These are phyloP conservation scores for Bryconaethiops microstoma DNA, from an alignment of 2,797 vertebrate species.

Conservation along the genomic window DNA sequence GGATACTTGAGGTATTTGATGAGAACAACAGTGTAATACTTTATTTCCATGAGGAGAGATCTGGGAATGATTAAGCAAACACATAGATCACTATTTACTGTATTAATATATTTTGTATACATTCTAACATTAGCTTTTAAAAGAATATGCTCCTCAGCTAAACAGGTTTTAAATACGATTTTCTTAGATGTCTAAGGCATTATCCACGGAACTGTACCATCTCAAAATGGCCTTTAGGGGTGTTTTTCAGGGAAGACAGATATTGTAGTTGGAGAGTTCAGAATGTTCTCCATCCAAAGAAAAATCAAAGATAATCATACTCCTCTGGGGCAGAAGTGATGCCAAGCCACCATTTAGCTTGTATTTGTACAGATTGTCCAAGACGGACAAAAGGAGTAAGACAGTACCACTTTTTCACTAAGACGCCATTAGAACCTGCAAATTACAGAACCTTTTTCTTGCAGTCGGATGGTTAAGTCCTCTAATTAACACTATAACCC, in stretches of 20 bases:
- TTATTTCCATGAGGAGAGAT: too few species aligned
- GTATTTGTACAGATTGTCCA: slow-evolving; percentile 17
- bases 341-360: neutral
- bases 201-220: too few species aligned
- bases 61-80: too few species aligned
- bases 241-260: neutral
- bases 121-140: too few species aligned
- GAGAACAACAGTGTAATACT: too few species aligned
- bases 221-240: slow-evolving; percentile 20
- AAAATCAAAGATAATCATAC: slow-evolving; percentile 21
- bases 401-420: neutral
- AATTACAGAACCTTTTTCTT: neutral
- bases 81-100: too few species aligned
- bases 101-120: too few species aligned
- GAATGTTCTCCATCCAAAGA: slow-evolving; percentile 15
- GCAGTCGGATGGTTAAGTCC: neutral
- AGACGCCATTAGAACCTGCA: neutral
- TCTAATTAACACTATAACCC: neutral
- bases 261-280: neutral
- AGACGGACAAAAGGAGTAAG: slow-evolving; percentile 2
- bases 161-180: too few species aligned
- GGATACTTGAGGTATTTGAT: too few species aligned
- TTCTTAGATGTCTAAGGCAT: too few species aligned
- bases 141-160: too few species aligned
- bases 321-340: slow-evolving; percentile 6